phyloP scores from a whole-genome alignment of 2,888 invertebrate species.

The Notodonta ziczac region DNA sequence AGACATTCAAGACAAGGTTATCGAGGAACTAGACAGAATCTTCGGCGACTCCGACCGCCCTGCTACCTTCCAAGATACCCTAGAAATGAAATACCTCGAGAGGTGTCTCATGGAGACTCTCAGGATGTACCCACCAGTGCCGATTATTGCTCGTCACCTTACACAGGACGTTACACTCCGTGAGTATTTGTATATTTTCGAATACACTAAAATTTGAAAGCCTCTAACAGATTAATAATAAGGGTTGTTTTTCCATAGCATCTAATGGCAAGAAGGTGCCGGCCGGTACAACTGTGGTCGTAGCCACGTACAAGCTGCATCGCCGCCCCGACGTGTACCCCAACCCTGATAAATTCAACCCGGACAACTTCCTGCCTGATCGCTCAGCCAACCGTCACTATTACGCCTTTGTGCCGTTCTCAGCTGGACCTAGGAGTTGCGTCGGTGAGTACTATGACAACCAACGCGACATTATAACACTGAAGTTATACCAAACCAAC shows the following conservation, averaged over 20 bases:
- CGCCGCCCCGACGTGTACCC: slow-evolving; percentile 89
- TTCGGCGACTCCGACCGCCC: slow-evolving; percentile 91
- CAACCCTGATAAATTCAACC: slow-evolving; percentile 91
- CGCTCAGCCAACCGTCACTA: slow-evolving; percentile 91
- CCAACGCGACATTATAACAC: no score
- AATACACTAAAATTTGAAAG: neutral
- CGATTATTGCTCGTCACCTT: slow-evolving; percentile 89
- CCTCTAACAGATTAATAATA: neutral
- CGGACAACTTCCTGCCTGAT: slow-evolving; percentile 94
- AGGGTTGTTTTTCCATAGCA: slow-evolving; percentile 59
- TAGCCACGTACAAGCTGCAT: slow-evolving; percentile 88
- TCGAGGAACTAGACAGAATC: slow-evolving; percentile 89
- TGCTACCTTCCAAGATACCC: slow-evolving; percentile 91
- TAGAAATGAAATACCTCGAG: slow-evolving; percentile 94
- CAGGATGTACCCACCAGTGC: slow-evolving; percentile 92
- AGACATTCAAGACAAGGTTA: slow-evolving; percentile 89
- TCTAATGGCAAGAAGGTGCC: slow-evolving; percentile 88
- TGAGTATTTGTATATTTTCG: slow-evolving; percentile 57
- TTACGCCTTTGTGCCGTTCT: slow-evolving; percentile 92
- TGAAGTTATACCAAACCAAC: no score
- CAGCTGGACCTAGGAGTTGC: slow-evolving; percentile 92
- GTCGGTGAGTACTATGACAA: slow-evolving; percentile 84
- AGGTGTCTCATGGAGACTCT: slow-evolving; percentile 92
- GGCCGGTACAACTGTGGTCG: slow-evolving; percentile 87
- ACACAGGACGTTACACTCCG: slow-evolving; percentile 89